Evolutionary conservation across 2,797 vertebrate genomes (phyloP).

Genomic region (Platyrinchus mystaceus): DNA sequence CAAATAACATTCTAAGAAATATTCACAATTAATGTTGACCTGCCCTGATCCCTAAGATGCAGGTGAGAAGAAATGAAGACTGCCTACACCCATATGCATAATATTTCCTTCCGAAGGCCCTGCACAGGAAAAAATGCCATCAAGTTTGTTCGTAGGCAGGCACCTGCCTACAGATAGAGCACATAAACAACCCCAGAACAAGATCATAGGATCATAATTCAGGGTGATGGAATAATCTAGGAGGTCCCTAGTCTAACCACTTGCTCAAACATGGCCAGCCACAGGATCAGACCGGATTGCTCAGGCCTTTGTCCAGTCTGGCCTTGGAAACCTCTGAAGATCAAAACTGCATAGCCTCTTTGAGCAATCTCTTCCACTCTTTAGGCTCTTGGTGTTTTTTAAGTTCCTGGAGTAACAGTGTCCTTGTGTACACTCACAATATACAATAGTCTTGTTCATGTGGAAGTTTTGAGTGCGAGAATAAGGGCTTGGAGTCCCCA

Average conservation of each 20-base stretch:
- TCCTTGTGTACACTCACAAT: background rate
- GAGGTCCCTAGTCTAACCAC: background rate
- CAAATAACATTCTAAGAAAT: background rate
- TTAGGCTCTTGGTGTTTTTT: background rate
- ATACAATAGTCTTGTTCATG: background rate
- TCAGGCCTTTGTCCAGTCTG: background rate
- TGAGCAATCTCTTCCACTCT: background rate
- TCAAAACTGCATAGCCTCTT: background rate
- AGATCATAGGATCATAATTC: background rate
- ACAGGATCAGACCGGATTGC: background rate
- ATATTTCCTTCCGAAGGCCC: background rate
- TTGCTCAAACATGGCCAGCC: background rate
- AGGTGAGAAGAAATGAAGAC: background rate
- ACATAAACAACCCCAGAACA: background rate
- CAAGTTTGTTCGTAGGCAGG: background rate
- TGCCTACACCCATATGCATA: background rate
- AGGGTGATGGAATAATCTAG: background rate
- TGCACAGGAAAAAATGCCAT: background rate
- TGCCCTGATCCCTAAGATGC: background rate
- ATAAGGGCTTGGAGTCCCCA: background rate
- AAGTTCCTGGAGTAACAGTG: background rate
- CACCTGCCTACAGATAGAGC: background rate
- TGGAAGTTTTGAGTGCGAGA: background rate
- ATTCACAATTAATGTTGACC: background rate
- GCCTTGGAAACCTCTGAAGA: background rate